Percentiles rank a stretch among this genome's conserved stretches.
phyloP scores from a whole-genome alignment of 2,113 vertebrate species.

The Fregetta grallaria region DNA sequence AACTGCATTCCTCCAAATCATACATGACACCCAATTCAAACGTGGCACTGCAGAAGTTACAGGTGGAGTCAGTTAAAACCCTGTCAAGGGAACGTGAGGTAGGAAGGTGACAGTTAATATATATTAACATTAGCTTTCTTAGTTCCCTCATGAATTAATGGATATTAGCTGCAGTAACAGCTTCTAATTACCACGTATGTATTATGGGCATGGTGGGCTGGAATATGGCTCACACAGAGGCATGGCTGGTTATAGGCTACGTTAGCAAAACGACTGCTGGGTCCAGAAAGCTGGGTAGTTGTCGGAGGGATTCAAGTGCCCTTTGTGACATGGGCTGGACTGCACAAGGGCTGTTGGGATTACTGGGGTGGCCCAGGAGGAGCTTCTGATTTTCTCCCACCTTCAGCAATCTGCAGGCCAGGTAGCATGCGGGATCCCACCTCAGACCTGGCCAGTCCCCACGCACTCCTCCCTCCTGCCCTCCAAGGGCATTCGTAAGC shows the following conservation, averaged over 20 bases:
- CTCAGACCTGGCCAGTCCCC: neutral
- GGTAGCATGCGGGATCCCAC: neutral
- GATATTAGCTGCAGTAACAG: neutral
- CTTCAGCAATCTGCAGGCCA: neutral
- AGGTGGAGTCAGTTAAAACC: constrained; percentile 9
- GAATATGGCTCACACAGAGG: rapidly evolving
- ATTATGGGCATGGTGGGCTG: neutral
- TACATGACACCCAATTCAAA: neutral
- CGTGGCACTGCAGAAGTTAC: neutral
- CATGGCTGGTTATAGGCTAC: neutral
- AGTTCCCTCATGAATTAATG: constrained; percentile 17
- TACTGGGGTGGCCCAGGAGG: rapidly evolving
- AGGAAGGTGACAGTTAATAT: neutral
- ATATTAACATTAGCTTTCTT: neutral
- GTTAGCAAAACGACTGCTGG: neutral
- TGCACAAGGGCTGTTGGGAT: neutral
- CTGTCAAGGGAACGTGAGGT: neutral
- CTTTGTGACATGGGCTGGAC: neutral
- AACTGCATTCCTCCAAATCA: neutral
- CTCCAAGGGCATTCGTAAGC: neutral
- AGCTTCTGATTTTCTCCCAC: neutral
- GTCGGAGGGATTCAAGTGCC: rapidly evolving
- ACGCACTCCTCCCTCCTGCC: neutral
- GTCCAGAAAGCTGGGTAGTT: neutral
- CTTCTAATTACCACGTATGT: constrained; percentile 20